Percentiles rank a stretch among this genome's conserved stretches.
phyloP scores from a whole-genome alignment of 2,113 vertebrate species.

The Tragelaphus strepsiceros region DNA sequence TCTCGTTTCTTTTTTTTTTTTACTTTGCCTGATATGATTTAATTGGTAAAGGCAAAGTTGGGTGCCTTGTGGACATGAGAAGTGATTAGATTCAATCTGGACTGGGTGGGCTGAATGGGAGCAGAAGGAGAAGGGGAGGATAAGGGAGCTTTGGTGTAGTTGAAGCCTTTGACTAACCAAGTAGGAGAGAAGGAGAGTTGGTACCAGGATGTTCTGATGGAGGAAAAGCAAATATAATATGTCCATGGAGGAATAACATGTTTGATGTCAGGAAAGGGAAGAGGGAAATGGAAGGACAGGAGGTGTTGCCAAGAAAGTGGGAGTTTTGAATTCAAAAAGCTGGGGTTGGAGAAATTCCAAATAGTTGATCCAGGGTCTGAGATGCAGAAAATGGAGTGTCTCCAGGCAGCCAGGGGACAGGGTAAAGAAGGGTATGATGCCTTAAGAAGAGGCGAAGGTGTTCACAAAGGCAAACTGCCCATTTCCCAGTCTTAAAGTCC shows the following conservation, averaged over 20 bases:
- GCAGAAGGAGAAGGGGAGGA: neutral
- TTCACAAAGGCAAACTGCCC: neutral
- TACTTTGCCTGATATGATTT: neutral
- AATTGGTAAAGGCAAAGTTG: neutral
- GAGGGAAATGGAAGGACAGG: neutral
- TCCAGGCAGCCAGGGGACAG: neutral
- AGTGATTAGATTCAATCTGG: neutral
- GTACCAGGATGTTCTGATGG: neutral
- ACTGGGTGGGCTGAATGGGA: neutral
- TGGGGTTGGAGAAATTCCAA: neutral
- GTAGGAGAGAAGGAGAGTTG: neutral
- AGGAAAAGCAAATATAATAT: neutral
- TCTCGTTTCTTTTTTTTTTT: neutral
- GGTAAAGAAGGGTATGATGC: neutral
- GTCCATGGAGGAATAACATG: neutral
- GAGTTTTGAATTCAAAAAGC: neutral
- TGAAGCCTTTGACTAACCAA: neutral
- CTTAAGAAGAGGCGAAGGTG: neutral
- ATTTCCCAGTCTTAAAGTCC: neutral
- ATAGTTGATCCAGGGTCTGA: neutral
- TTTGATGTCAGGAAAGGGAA: neutral
- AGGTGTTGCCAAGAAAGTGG: neutral
- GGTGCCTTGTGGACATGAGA: neutral
- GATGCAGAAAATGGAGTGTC: neutral
- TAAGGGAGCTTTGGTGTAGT: neutral